Evolutionary conservation across 64 coral and sea anemone species (phyloP).

Genomic region (Porites australiensis): DNA sequence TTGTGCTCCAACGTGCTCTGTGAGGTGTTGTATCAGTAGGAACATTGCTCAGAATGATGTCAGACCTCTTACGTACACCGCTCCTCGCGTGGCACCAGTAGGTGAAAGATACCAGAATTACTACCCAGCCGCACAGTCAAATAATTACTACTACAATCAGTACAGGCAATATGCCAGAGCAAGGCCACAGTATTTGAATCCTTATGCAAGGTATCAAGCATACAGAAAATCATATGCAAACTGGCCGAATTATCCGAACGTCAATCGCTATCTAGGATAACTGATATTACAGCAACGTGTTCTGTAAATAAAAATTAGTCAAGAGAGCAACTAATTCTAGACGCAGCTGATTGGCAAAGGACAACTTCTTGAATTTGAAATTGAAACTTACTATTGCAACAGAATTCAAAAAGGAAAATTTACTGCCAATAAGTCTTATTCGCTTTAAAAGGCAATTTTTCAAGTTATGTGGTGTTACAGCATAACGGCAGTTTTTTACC

Average conservation of each 20-base stretch:
- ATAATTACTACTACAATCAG: slow-evolving; percentile 19
- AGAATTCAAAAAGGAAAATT: no score
- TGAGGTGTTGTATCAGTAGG: slow-evolving; percentile 33
- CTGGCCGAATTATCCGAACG: background rate
- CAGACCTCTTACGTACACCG: slow-evolving; percentile 12
- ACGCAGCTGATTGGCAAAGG: no score
- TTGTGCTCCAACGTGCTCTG: slow-evolving; percentile 78
- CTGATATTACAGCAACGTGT: no score
- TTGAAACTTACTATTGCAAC: no score
- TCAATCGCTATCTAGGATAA: slow-evolving; percentile 21
- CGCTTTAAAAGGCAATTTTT: no score
- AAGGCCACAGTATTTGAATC: background rate
- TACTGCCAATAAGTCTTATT: no score
- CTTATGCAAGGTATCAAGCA: slow-evolving; percentile 2
- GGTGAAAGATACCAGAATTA: slow-evolving; percentile 10
- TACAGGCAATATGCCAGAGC: slow-evolving; percentile 33
- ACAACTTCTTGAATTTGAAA: no score
- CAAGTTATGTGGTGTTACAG: no score
- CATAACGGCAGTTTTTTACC: no score
- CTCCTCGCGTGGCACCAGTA: background rate
- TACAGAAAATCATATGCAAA: slow-evolving; percentile 13
- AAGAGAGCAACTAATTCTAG: no score
- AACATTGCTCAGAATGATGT: background rate
- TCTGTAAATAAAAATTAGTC: no score
- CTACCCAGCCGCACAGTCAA: slow-evolving; percentile 8